Evolutionary conservation across 2,113 vertebrate species (phyloP).

Genomic region (Indicator maculatus): DNA sequence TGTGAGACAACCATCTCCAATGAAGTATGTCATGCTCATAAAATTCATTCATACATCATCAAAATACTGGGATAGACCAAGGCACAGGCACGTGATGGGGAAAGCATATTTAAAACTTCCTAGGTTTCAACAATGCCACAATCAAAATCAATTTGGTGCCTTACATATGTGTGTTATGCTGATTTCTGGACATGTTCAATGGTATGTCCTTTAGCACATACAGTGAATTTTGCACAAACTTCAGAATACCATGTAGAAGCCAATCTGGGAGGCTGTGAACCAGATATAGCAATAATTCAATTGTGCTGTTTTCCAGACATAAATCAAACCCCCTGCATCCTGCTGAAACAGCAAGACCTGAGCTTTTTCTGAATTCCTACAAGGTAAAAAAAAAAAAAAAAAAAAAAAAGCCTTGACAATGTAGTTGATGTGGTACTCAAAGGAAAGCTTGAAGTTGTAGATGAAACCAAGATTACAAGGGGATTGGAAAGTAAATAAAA

Average conservation of each 20-base stretch:
- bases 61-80: neutral
- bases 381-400: neutral
- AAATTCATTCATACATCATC: neutral
- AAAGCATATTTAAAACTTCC: neutral
- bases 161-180: neutral
- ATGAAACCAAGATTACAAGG: conserved; percentile 42
- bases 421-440: conserved; percentile 45
- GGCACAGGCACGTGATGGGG: neutral
- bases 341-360: conserved; percentile 32
- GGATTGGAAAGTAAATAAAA: conserved; percentile 24
- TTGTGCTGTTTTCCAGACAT: conserved; percentile 39
- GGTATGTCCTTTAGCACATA: neutral
- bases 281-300: conserved; percentile 30
- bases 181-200: neutral
- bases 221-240: neutral
- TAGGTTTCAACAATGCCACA: neutral
- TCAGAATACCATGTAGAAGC: neutral
- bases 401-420: neutral
- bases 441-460: conserved; percentile 6
- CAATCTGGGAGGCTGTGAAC: neutral
- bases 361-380: conserved; percentile 28
- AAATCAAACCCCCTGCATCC: neutral
- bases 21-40: neutral
- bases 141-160: neutral
- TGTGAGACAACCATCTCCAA: neutral